Percentiles rank a stretch among this genome's conserved stretches.
Evolutionary conservation across 1,140 invertebrate genomes (phyloP).

Genomic region (Heterodera schachtii): DNA sequence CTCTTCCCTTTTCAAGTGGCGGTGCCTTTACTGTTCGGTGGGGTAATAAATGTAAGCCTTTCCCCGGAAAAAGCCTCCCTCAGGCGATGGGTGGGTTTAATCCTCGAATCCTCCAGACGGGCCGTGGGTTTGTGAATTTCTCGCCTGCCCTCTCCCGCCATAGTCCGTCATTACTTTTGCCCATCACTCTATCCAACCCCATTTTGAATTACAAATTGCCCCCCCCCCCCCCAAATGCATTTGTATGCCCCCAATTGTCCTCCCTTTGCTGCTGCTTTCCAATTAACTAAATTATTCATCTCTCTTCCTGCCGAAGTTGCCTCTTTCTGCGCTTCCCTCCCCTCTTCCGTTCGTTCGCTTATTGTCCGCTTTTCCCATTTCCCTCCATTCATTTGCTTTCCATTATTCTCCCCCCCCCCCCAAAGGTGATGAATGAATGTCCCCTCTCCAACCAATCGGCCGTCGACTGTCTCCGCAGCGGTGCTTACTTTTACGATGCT

Average conservation of each 20-base stretch:
- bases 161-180: no score
- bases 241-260: neutral
- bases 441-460: conserved; percentile 25
- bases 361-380: neutral
- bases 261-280: neutral
- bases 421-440: neutral
- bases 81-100: neutral
- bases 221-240: no score
- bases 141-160: no score
- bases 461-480: conserved; percentile 4
- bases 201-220: neutral
- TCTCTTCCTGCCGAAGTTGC: neutral
- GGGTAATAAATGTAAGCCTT: neutral
- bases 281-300: neutral
- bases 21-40: neutral
- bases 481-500: conserved; percentile 21
- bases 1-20: neutral
- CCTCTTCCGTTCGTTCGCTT: neutral
- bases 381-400: neutral
- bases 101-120: neutral
- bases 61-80: neutral
- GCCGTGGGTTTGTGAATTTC: no score
- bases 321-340: neutral
- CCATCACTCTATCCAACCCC: neutral
- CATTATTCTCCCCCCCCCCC: neutral